Conservation (phyloP, 2,888 invertebrate genomes). For the Athetis lepigone region DNA sequence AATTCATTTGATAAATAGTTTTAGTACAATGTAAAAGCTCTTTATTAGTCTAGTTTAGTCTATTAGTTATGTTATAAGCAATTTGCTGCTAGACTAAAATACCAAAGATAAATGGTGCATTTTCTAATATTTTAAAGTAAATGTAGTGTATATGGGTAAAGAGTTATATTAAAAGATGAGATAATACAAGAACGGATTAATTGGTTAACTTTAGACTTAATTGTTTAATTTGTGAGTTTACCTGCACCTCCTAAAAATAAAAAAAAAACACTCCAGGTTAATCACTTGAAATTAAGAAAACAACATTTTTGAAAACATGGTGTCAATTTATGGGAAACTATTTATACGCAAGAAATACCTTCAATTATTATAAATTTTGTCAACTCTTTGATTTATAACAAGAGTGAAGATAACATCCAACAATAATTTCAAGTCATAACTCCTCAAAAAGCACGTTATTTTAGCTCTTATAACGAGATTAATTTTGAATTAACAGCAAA, state of each 20-base stretch:
- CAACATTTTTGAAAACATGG: not conserved
- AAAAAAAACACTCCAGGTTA: not conserved
- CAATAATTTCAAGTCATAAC: too few relatives aligned
- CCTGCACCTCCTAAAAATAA: conserved; percentile 40
- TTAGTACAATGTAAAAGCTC: not conserved
- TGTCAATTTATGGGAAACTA: not conserved
- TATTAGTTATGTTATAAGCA: not conserved
- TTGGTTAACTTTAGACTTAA: conserved; percentile 2
- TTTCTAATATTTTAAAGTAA: not conserved
- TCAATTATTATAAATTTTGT: too few relatives aligned
- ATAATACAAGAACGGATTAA: not conserved
- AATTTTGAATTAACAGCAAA: too few relatives aligned
- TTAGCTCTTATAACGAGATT: too few relatives aligned
- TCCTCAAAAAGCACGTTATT: too few relatives aligned
- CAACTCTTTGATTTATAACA: too few relatives aligned
- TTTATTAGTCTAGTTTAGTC: not conserved
- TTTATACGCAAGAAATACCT: too few relatives aligned
- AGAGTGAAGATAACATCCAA: too few relatives aligned
- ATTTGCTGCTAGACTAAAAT: not conserved
- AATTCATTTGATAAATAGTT: too few relatives aligned
- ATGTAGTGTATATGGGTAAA: conserved; percentile 4
- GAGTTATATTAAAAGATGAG: not conserved
- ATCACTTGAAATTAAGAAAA: not conserved
- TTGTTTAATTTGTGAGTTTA: not conserved
- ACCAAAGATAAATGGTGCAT: too few relatives aligned